A percentile compares a stretch with the other conserved stretches of the same genome.
Conservation (phyloP, 2,797 vertebrate genomes). For the Spinibarbus caldwelli region DNA sequence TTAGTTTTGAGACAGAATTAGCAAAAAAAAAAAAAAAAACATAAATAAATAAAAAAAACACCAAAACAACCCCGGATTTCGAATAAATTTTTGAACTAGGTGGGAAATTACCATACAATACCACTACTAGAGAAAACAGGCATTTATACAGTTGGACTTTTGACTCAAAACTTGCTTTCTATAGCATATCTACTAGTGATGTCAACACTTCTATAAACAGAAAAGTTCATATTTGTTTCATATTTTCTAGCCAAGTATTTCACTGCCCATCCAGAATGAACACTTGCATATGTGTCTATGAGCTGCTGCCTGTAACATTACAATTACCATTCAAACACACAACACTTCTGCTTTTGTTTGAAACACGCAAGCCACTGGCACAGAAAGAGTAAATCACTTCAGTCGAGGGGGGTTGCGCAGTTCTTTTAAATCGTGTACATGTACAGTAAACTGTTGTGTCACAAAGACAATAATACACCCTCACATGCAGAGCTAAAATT, state of each 20-base stretch:
- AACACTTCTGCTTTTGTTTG: not conserved
- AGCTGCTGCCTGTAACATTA: not conserved
- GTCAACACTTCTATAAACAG: not conserved
- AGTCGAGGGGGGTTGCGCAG: not conserved
- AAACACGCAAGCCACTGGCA: not conserved
- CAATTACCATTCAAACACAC: not conserved
- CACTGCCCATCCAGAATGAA: not conserved
- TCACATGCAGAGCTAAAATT: slow-evolving; percentile 34
- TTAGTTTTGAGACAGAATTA: not conserved
- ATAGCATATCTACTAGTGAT: not conserved
- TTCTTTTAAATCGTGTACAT: slow-evolving; percentile 54
- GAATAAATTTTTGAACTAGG: not conserved
- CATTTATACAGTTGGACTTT: not conserved
- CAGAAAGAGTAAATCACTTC: slow-evolving; percentile 11
- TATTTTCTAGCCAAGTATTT: not conserved
- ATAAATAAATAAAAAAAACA: too few species aligned
- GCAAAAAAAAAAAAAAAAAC: not conserved
- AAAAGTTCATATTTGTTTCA: not conserved
- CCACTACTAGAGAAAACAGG: not conserved
- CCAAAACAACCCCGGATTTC: too few species aligned
- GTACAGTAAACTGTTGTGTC: slow-evolving; percentile 58
- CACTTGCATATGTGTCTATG: not conserved
- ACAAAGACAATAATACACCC: slow-evolving; percentile 51
- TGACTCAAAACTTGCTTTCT: not conserved
- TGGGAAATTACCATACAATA: not conserved